Evolutionary conservation across 2,888 invertebrate genomes (phyloP).

Genomic region (Orchestes rusci): DNA sequence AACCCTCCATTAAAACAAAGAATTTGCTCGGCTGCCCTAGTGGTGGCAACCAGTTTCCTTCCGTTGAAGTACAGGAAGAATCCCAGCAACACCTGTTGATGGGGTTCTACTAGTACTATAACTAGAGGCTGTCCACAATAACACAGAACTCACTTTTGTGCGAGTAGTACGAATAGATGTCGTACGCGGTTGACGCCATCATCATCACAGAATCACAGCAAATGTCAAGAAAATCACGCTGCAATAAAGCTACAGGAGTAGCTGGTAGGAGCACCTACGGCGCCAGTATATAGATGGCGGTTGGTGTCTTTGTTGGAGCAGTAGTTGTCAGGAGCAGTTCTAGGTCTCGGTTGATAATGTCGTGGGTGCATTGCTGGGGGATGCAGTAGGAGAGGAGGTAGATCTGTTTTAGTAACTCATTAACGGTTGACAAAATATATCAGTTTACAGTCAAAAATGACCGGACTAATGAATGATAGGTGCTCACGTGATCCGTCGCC

Average conservation of each 20-base stretch:
- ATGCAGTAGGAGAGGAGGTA: conserved; percentile 21
- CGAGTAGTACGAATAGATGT: conserved; percentile 21
- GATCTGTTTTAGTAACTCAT: background rate
- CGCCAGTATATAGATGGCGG: conserved; percentile 21
- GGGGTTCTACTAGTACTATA: too few relatives aligned
- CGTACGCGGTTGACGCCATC: conserved; percentile 28
- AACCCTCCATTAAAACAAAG: too few relatives aligned
- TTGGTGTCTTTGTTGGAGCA: conserved; percentile 26
- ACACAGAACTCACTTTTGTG: conserved; percentile 29
- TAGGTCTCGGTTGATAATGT: conserved; percentile 12
- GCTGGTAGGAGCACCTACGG: too few relatives aligned
- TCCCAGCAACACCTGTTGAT: too few relatives aligned
- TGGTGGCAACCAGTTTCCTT: too few relatives aligned
- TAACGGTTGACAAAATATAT: background rate
- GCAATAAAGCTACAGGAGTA: too few relatives aligned
- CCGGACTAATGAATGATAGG: too few relatives aligned
- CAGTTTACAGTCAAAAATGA: too few relatives aligned
- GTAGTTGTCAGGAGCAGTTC: conserved; percentile 10
- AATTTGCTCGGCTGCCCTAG: too few relatives aligned
- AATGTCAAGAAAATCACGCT: conserved; percentile 25
- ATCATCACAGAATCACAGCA: conserved; percentile 15
- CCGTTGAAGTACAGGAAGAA: too few relatives aligned
- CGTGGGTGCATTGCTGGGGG: conserved; percentile 34
- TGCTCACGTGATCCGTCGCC: too few relatives aligned
- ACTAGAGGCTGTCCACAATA: too few relatives aligned